Evolutionary conservation across 2,888 invertebrate species (phyloP), one percentile per base, ranked within the genome.

Genomic region (Steinernema carpocapsae): DNA sequence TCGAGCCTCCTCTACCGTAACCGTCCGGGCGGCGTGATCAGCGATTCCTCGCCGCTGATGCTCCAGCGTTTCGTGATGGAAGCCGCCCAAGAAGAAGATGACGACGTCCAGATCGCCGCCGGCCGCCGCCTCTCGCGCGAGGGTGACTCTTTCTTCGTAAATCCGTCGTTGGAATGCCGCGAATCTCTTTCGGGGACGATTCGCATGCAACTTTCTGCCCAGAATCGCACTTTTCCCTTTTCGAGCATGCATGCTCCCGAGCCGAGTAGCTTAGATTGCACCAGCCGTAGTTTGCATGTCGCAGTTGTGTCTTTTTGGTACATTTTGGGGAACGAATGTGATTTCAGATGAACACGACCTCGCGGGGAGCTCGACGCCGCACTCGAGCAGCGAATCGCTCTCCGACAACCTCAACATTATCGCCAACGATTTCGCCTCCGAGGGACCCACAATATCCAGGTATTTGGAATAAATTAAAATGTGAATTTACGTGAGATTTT

Each of bases 361-460:
- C 26, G 82, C 79, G 7, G 82, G 80, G 37, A 80, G 82, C n/a
- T 83, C 83, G 19, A 82, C 84, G 10, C 84, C 85, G 3, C 75
- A 80, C 71, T 81, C 80, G 6, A 82, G 80, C 56, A 78, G 79
- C 19, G 84, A 84, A 6, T 83, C 83, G 12, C 77, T 86, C 26
- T 83, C 83, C 42, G 86, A 86, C 19, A 82, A 83, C 73, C 76
- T 81, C 0, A 75, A 85, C 48, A 82, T 86, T 17, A 78, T 86
- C 17, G 83, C 85, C 45, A 86, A 86, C 76, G 86, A 86, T 73
- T 86, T 86, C 71, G 78, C 84, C 24, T 86, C 86, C 42, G 86
- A 85, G 73, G 83, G 78, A 29, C 83, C 80, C 37, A 86, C 85
- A 1, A 74, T 80, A 29, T 85, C 85, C 22, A 79, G 84, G 85